Conservation (phyloP, 2,113 vertebrate genomes). For the Podarcis raffonei region DNA sequence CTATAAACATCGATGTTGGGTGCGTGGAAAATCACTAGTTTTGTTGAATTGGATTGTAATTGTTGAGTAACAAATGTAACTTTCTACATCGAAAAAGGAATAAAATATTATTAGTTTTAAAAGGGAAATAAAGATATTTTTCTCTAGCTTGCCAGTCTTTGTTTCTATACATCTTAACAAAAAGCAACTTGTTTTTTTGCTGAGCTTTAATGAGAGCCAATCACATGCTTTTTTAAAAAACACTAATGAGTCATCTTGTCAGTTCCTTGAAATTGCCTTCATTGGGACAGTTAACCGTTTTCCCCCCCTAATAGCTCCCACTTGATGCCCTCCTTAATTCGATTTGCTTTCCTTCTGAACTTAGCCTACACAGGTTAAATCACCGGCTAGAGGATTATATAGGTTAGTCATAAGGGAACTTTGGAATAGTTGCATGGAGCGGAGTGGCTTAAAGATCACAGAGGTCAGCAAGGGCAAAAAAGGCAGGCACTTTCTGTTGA, state of each 20-base stretch:
- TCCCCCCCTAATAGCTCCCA: constrained; percentile 22
- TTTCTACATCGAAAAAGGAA: too few species aligned
- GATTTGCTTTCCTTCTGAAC: constrained; percentile 18
- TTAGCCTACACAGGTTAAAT: constrained; percentile 37
- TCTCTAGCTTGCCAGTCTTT: neutral
- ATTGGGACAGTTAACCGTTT: constrained; percentile 6
- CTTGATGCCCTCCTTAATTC: constrained; percentile 11
- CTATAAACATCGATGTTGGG: too few species aligned
- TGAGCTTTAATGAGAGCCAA: constrained; percentile 8
- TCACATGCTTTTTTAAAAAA: constrained; percentile 9
- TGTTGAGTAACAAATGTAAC: too few species aligned
- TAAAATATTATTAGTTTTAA: too few species aligned
- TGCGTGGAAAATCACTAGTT: too few species aligned
- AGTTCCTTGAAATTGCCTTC: neutral
- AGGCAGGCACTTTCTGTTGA: constrained; percentile 17
- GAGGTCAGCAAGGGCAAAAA: constrained; percentile 40
- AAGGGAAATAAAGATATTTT: too few species aligned
- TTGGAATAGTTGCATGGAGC: constrained; percentile 27
- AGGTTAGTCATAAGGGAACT: constrained; percentile 16
- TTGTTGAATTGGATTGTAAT: too few species aligned
- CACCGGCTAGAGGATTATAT: constrained; percentile 39
- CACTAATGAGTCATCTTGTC: constrained; percentile 17
- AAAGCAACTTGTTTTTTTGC: neutral
- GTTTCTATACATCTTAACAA: neutral
- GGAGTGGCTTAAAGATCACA: constrained; percentile 38